phyloP scores from a whole-genome alignment of 2,888 invertebrate genomes.

The Norana najaformis region DNA sequence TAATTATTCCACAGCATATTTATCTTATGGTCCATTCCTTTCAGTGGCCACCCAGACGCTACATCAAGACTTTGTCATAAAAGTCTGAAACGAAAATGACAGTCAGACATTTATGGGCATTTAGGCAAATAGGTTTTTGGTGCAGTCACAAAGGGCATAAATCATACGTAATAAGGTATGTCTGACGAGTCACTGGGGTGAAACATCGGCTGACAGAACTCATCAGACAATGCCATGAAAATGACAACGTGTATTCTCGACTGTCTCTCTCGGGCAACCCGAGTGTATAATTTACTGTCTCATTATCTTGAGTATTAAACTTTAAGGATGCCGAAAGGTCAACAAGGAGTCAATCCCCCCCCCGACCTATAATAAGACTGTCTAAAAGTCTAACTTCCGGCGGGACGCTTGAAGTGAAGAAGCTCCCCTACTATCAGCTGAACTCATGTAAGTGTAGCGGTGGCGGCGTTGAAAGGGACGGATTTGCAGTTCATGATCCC shows the following conservation, averaged over 20 bases:
- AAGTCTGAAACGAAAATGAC: not conserved
- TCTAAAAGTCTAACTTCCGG: not conserved
- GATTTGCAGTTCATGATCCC: not conserved
- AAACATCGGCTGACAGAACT: not conserved
- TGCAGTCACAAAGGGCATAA: not conserved
- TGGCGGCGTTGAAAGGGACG: not conserved
- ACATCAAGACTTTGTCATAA: not conserved
- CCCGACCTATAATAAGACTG: not conserved
- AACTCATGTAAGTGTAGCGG: not conserved
- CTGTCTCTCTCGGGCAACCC: not conserved
- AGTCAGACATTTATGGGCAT: not conserved
- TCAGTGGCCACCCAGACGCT: not conserved
- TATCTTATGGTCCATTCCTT: not conserved
- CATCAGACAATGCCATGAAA: not conserved
- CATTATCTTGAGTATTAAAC: not conserved
- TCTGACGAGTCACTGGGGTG: not conserved
- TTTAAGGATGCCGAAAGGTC: slow-evolving; percentile 1
- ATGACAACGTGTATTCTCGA: not conserved
- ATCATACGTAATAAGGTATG: not conserved
- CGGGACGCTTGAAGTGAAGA: not conserved
- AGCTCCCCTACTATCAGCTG: not conserved
- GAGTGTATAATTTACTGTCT: slow-evolving; percentile 18
- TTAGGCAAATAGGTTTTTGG: not conserved
- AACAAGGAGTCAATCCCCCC: not conserved
- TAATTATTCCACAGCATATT: no score